Base-by-base conservation (phyloP, 53 echinoderm and acorn worm genomes). In the Hippasteria phrygiana region DNA sequence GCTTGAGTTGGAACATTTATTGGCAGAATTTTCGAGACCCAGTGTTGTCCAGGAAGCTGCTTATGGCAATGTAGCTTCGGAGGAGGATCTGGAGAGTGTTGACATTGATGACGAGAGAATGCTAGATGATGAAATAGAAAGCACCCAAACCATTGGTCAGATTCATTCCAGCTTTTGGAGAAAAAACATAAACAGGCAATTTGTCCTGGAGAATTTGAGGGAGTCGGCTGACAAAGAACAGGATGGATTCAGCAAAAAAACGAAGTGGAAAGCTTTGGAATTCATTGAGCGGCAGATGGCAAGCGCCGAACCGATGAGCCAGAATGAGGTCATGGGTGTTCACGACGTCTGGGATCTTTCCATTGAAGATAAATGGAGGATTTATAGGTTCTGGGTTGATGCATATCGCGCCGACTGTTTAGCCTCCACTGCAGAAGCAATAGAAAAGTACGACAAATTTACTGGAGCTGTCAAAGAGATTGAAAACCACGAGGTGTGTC, bases 341-440 rank as follows among this genome's bases (percentile, higher is more conserved):
- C 4, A 38, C 33, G 66, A 95, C 55, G 66, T 95, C 14, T 93
- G 93, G 93, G 24, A 24, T 41, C 65, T 95, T 66, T 0, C 6
- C 41, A 1, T 35, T 4, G 51, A 50, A 5, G 74, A 93, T 27
- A 88, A 94, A 55, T 96, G 96, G 96, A 71, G 88, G 17, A 87
- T 96, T 13, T 96, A 96, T 31, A 81, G 90, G 51, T 62, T 71
- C 14, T 96, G 96, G 96, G 42, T 93, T 20, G 47, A 67, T 22
- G 13, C 18, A 5, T 93, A 93, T 48, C 47, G 67, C 38, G 36
- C 32, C 5, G 22, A 45, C 10, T 73, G 83, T 29, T 87, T 78
- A 31, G 43, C 5, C 1, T 43, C 77, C 10, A 69, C 88, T 67
- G n/a, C 13, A 14, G 16, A 34, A 50, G 37, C 38, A 40, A 45